Base-by-base conservation (phyloP, 1,140 invertebrate genomes). In the Habropoda laboriosa region DNA sequence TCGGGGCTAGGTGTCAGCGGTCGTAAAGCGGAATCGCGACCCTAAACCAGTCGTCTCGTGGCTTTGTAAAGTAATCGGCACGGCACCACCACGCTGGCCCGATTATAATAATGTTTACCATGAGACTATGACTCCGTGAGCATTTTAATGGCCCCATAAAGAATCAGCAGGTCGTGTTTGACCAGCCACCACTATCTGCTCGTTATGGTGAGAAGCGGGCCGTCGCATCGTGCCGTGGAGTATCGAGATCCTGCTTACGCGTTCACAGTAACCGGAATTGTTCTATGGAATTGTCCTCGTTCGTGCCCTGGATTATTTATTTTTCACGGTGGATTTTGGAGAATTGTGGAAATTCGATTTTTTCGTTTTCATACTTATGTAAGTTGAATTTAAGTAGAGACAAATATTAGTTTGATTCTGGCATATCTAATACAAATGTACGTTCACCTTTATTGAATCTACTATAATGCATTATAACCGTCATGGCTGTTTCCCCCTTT, bases 61-160 rank as follows among this genome's bases (percentile, higher is more conserved):
- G 47, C 75, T 86, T 83, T 82, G 87, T 81, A 83, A 84, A 76
- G 80, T 86, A 86, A 89, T 89, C 82, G 76, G 68, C 80, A 60
- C 47, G 51, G 61, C 75, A 49, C 61, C 38, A 76, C 47, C 60
- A 30, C 42, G 61, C 80, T 81, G 66, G 70, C 86, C 82, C 77
- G 83, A 89, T 91, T 87, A 88, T 88, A 88, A 90, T 89, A 88
- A 91, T 90, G 85, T 89, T 88, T 84, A 80, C 81, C 77, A 79
- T 81, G 80, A 80, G 70, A 83, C 76, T 80, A 87, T 72, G 82
- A 87, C 73, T 83, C 67, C 70, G 55, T 51, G 78, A 63, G 74
- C 60, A 42, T 83, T n/a, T 89, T 91, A 91, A 91, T 86, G 82
- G 84, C 81, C 75, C 82, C 83, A 88, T 90, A 90, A 90, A 90